Evolutionary conservation across 2,888 invertebrate species (phyloP).

Genomic region (Sialis fuliginosa): DNA sequence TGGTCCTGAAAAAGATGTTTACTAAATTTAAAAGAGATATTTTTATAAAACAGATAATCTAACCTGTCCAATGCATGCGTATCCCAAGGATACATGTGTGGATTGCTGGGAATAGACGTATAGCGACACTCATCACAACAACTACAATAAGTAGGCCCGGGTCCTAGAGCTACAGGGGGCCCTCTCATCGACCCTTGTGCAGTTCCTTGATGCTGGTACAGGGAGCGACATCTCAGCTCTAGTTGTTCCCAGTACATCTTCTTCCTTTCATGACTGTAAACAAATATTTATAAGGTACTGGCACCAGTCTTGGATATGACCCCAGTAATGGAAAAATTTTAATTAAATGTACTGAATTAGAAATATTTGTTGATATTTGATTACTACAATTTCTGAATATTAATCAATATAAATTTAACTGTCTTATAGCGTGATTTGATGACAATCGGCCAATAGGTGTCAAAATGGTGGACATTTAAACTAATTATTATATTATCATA

Average conservation of each 20-base stretch:
- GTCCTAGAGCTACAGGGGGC: conserved; percentile 24
- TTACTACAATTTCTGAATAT: no score
- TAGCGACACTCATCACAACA: conserved; percentile 56
- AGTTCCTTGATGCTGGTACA: conserved; percentile 42
- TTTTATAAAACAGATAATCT: neutral
- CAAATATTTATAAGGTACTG: conserved; percentile 7
- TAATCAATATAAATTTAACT: no score
- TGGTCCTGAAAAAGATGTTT: no score
- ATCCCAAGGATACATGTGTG: conserved; percentile 38
- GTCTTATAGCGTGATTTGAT: no score
- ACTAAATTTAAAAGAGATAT: no score
- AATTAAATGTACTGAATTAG: no score
- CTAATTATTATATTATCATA: no score
- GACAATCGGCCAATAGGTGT: no score
- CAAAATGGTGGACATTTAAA: no score
- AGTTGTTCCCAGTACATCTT: conserved; percentile 92
- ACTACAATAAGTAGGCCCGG: conserved; percentile 33
- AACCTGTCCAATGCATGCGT: conserved; percentile 25
- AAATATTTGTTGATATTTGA: no score
- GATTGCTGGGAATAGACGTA: conserved; percentile 32
- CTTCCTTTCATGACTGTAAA: conserved; percentile 69
- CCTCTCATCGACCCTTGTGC: conserved; percentile 24
- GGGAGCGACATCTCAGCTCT: conserved; percentile 63
- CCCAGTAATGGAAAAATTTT: no score
- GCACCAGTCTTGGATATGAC: no score